phyloP scores from a whole-genome alignment of 2,888 invertebrate species.

The Halocaridina rubra region DNA sequence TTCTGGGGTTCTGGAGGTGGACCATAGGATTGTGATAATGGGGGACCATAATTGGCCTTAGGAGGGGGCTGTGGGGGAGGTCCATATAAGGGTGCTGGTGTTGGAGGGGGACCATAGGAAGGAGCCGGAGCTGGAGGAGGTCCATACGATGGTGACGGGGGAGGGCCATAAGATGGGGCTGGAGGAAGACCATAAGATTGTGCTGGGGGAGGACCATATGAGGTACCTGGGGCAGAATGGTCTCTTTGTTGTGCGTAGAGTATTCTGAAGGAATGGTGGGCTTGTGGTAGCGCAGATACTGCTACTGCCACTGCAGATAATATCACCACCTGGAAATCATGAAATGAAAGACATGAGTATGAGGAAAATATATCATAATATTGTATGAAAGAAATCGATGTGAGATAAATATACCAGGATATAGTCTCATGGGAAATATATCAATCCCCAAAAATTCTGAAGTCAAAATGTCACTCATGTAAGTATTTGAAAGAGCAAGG shows the following conservation, averaged over 20 bases:
- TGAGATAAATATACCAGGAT: too few relatives aligned
- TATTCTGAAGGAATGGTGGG: too few relatives aligned
- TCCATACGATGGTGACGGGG: not conserved
- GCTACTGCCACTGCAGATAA: not conserved
- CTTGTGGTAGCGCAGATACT: not conserved
- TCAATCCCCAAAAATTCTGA: too few relatives aligned
- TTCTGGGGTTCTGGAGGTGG: not conserved
- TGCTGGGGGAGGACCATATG: not conserved
- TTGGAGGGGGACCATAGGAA: not conserved
- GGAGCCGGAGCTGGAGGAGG: not conserved
- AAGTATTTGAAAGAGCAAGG: too few relatives aligned
- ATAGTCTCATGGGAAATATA: too few relatives aligned
- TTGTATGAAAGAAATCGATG: too few relatives aligned
- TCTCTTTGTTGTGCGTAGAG: not conserved
- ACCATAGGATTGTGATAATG: not conserved
- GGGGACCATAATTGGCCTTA: not conserved
- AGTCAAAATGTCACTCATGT: too few relatives aligned
- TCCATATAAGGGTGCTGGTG: not conserved
- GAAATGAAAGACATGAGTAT: too few relatives aligned
- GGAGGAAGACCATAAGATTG: not conserved
- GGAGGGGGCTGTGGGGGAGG: not conserved
- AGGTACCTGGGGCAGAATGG: conserved; percentile 8
- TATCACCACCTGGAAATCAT: conserved; percentile 16
- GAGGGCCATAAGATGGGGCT: not conserved
- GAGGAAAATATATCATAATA: too few relatives aligned